These are phyloP conservation scores for Mesocricetus auratus DNA, from an alignment of 2,113 vertebrate species.

Conservation along the genomic window DNA sequence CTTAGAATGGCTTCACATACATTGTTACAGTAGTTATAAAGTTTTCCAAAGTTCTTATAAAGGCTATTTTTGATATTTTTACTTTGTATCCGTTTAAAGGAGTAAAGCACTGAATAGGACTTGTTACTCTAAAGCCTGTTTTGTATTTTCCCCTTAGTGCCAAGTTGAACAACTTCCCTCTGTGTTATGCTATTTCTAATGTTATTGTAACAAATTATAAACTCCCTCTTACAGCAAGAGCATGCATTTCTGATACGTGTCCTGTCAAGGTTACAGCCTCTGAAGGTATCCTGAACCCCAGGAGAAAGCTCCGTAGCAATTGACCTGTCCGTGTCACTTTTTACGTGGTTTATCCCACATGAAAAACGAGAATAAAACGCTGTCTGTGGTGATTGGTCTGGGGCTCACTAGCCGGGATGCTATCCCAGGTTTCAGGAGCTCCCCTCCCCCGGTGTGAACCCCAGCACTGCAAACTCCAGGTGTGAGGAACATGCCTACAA, in stretches of 20 bases:
- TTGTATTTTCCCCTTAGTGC: conserved; percentile 15
- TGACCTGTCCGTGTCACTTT: neutral
- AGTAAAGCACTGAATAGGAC: neutral
- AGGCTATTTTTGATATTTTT: neutral
- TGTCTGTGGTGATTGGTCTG: neutral
- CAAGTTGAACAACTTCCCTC: neutral
- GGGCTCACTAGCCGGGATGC: neutral
- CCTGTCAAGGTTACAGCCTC: neutral
- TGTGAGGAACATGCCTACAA: neutral
- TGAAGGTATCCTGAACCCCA: neutral
- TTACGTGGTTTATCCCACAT: neutral
- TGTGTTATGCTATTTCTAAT: neutral
- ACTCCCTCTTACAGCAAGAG: neutral
- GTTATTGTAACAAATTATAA: neutral
- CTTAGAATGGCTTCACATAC: neutral
- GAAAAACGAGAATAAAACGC: neutral
- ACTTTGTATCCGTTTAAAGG: neutral
- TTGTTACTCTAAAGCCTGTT: neutral
- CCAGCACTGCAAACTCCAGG: too few species aligned
- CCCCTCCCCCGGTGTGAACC: neutral
- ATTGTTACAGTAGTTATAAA: neutral
- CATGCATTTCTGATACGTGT: neutral
- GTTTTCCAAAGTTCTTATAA: neutral
- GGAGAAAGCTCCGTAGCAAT: neutral
- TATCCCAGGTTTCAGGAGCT: neutral